phyloP scores from a whole-genome alignment of 2,113 vertebrate genomes.

The Cavia porcellus region DNA sequence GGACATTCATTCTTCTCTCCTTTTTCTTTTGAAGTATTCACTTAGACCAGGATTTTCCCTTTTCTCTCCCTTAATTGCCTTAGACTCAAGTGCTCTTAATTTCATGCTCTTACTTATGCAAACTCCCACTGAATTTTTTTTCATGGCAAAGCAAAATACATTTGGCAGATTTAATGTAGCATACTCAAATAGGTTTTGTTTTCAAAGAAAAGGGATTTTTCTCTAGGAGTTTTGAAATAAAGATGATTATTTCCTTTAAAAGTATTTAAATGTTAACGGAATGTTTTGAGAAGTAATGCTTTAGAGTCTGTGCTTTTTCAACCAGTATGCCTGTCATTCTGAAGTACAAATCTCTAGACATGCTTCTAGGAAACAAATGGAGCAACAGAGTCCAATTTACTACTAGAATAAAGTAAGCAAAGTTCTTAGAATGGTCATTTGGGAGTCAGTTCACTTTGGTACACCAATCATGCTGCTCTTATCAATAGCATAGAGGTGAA shows the following conservation, averaged over 20 bases:
- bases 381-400: neutral
- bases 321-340: neutral
- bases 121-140: neutral
- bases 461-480: neutral
- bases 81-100: neutral
- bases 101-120: neutral
- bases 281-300: neutral
- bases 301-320: neutral
- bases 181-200: neutral
- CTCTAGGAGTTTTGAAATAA: neutral
- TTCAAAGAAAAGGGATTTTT: slow-evolving; percentile 19
- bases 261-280: neutral
- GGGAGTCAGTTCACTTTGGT: neutral
- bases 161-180: neutral
- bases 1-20: neutral
- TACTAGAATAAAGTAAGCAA: neutral
- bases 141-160: neutral
- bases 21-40: slow-evolving; percentile 63
- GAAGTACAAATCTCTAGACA: neutral
- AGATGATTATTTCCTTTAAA: slow-evolving; percentile 34
- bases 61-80: slow-evolving; percentile 41
- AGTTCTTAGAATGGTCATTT: neutral
- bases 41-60: neutral
- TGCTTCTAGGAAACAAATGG: neutral
- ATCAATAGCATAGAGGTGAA: neutral